Evolutionary conservation across 2,888 invertebrate species (phyloP), one percentile per base, ranked within the genome.

Genomic region (Dryococelus australis): DNA sequence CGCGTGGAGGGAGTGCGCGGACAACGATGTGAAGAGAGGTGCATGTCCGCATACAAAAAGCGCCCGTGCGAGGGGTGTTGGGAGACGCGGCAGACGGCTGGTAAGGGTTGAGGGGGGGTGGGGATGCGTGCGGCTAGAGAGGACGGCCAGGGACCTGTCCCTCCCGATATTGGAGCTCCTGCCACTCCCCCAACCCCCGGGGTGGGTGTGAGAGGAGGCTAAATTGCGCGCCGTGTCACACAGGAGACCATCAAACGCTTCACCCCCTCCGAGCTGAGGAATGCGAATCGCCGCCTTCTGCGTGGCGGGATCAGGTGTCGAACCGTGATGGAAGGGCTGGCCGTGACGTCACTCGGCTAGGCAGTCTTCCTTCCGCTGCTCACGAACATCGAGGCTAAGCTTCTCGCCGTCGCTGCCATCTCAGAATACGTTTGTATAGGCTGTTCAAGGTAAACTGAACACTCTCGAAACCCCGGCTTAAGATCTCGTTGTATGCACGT

Each of bases 171-270:
- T 65, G 65, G 65, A 65, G 20, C n/a, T 47, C 47, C 47, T 16
- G 8, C 35, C 35, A 35, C 35, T 51, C 51, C 20, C 51, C 51
- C 51, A 1, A 1, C 8, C 4, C 51, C 20, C 51, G 51, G 12
- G 51, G 51, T 51, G 12, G 51, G 51, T 51, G 51, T 12, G n/a
- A 65, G 65, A 20, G 47, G n/a, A 20, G 65, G 0, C n/a, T 65
- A 65, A 65, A 65, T 65, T 65, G 65, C 65, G n/a, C 65, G 65
- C 65, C 65, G 20, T 65, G 65, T 65, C 65, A n/a, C 65, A 65
- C 65, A n/a, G 65, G 65, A 8, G 65, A 10, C 65, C 65, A n/a
- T 65, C 65, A 65, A 65, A 65, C 20, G 65, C 65, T 65, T 24
- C 65, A n/a, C 65, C 65, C n/a, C n/a, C 65, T 24, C 65, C 8